Base-by-base conservation (phyloP, 1,140 invertebrate genomes). In the Parasteatoda tepidariorum region DNA sequence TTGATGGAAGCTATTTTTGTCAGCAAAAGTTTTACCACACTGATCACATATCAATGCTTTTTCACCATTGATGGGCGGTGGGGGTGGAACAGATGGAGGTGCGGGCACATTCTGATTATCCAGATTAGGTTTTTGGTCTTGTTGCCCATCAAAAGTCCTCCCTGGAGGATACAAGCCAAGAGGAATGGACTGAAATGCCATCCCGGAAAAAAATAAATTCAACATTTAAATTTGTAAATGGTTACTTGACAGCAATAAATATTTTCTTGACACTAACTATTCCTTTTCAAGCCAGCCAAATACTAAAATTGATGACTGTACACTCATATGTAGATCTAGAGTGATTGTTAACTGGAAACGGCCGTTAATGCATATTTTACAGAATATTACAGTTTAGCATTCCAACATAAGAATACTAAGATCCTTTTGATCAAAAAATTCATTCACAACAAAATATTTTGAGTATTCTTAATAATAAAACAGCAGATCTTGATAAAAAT, bases 151-250 rank as follows among this genome's bases (percentile, higher is more conserved):
- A 62, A 82, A 82, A 70, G 67, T 70, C 38, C 78, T 61, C 30
- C 76, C 76, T 28, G 78, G 78, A 48, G 78, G 78, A 54, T 82
- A 82, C 28, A 82, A 82, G 26, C 78, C 78, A 38, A 82, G 78
- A 62, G 78, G 78, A 82, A 82, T 82, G 78, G 78, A 82, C 78
- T 82, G 78, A 24, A 82, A 82, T 26, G 78, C 78, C 78, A 82
- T 82, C 33, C 78, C 78, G 33, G 78, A 82, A 41, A 82, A 82
- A 82, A 82, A 70, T 61, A 82, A 82, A 62, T 82, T 82, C 78
- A 82, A 64, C 78, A 82, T 82, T 70, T 82, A 82, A 82, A 79
- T 61, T 82, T 61, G 54, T 70, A 71, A 41, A 34, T 41, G 31
- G 70, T 30, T 11, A n/a, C 38, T 67, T 41, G 66, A 48, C 18